These are phyloP conservation scores for Catharus fuscescens DNA, from an alignment of 2,113 vertebrate species.

Conservation along the genomic window DNA sequence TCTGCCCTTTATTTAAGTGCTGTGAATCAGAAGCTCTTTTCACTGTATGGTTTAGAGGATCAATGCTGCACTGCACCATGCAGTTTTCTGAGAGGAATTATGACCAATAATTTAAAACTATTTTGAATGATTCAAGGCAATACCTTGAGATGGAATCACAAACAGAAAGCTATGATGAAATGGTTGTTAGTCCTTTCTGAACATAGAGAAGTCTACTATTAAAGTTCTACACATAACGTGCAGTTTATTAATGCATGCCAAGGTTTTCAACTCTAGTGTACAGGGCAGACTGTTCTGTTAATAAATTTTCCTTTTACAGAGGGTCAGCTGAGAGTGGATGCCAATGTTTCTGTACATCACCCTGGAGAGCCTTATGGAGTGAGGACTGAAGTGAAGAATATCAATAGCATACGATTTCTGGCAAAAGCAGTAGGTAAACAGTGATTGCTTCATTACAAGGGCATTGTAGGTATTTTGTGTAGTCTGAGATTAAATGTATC, in stretches of 20 bases:
- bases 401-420: constrained; percentile 91
- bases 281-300: neutral
- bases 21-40: constrained; percentile 6
- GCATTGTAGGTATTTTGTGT: neutral
- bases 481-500: neutral
- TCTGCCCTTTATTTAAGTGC: neutral
- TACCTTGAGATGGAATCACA: neutral
- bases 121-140: neutral
- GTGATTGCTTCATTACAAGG: neutral
- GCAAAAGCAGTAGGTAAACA: constrained; percentile 89
- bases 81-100: neutral
- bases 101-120: neutral
- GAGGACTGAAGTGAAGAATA: constrained; percentile 97
- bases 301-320: constrained; percentile 74
- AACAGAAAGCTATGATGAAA: neutral
- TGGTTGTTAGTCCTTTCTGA: neutral
- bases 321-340: constrained; percentile 96
- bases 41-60: neutral
- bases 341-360: constrained; percentile 92
- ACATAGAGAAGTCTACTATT: neutral
- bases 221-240: neutral
- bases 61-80: neutral
- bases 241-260: neutral
- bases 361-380: constrained; percentile 87
- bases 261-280: neutral